Percentiles rank a stretch among this genome's conserved stretches.
These are phyloP conservation scores for Philotrypesis tridentata DNA, from an alignment of 1,140 invertebrate genomes.

Conservation along the genomic window DNA sequence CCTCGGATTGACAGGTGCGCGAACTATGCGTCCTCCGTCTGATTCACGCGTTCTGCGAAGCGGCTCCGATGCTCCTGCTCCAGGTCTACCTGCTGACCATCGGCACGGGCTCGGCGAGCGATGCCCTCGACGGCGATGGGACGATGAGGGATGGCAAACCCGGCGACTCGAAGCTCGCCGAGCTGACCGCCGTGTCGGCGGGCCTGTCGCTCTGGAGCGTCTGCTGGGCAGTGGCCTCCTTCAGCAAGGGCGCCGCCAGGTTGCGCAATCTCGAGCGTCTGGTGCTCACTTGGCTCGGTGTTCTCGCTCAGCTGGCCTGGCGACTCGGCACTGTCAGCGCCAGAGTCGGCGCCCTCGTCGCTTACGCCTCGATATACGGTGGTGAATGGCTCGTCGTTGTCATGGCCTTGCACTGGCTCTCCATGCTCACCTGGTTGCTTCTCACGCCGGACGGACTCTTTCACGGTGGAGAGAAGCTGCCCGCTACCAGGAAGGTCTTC, in stretches of 20 bases:
- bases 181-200: constrained; percentile 88
- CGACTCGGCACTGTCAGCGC: constrained; percentile 90
- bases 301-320: constrained; percentile 85
- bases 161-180: constrained; percentile 48
- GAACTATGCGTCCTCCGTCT: constrained; percentile 86
- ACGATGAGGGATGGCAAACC: constrained; percentile 8
- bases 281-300: constrained; percentile 91
- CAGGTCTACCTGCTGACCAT: constrained; percentile 86
- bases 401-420: constrained; percentile 86
- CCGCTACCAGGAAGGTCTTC: constrained; percentile 78
- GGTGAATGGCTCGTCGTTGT: constrained; percentile 81
- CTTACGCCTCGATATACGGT: constrained; percentile 89
- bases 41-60: constrained; percentile 90
- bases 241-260: constrained; percentile 88
- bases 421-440: constrained; percentile 87
- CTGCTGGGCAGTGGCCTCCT: constrained; percentile 92
- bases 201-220: constrained; percentile 88
- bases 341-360: constrained; percentile 85
- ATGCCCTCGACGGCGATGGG: neutral
- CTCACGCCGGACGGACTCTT: constrained; percentile 89
- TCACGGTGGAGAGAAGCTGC: constrained; percentile 83
- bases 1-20: constrained; percentile 65
- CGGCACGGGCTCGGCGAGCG: constrained; percentile 54
- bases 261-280: constrained; percentile 86
- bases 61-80: constrained; percentile 89